phyloP scores from a whole-genome alignment of 92 coral and sea anemone species.

The Blastomussa wellsi region DNA sequence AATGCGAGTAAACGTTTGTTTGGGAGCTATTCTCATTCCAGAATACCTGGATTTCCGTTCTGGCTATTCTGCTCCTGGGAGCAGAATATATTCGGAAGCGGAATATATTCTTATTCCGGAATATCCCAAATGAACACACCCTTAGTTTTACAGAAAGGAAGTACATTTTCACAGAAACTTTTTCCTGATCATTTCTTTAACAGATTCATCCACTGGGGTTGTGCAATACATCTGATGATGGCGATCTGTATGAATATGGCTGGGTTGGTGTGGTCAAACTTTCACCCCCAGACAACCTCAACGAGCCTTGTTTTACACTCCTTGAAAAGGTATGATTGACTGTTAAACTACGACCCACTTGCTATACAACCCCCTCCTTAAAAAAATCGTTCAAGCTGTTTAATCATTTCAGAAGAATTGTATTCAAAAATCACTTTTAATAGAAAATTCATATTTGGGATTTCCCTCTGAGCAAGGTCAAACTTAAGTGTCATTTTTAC shows the following conservation, averaged over 20 bases:
- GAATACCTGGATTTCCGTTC: no score
- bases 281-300: constrained; percentile 65
- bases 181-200: background rate
- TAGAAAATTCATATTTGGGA: background rate
- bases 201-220: constrained; percentile 93
- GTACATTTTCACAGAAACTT: no score
- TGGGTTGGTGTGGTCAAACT: constrained; percentile 98
- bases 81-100: no score
- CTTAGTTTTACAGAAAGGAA: background rate
- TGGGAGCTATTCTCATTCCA: no score
- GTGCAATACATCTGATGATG: constrained; percentile 91
- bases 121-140: no score
- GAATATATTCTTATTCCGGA: no score
- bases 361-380: background rate
- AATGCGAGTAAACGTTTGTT: no score
- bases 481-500: background rate
- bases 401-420: background rate
- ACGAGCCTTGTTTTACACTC: constrained; percentile 77
- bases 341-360: background rate
- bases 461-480: background rate
- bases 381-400: background rate
- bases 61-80: no score
- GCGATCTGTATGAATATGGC: constrained; percentile 86
- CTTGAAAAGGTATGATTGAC: constrained; percentile 69
- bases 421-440: background rate